Conservation (phyloP, 2,797 vertebrate genomes). For the Sebastes taczanowskii region DNA sequence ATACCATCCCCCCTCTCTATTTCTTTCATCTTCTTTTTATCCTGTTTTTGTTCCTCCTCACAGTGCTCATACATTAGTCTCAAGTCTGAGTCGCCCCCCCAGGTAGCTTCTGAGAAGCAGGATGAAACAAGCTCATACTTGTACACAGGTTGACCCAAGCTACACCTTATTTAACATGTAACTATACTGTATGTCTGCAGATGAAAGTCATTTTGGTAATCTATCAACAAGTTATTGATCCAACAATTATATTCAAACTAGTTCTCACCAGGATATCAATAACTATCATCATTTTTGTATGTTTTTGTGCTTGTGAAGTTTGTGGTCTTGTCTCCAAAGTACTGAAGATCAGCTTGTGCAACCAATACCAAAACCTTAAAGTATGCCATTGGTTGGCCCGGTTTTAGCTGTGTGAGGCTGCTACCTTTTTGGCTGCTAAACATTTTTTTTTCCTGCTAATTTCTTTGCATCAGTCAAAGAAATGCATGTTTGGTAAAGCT, state of each 20-base stretch:
- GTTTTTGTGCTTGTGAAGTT: background rate
- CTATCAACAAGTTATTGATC: background rate
- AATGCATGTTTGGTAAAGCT: background rate
- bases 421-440: background rate
- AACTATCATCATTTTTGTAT: background rate
- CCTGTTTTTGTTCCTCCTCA: slow-evolving; percentile 21
- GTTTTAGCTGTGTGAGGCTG: background rate
- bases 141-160: background rate
- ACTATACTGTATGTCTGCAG: background rate
- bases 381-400: rapidly evolving
- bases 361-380: background rate
- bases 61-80: slow-evolving; percentile 22
- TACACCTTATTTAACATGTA: background rate
- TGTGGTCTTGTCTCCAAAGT: background rate
- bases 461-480: background rate
- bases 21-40: slow-evolving; percentile 31
- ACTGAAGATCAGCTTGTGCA: background rate
- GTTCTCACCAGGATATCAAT: background rate
- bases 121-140: slow-evolving; percentile 28
- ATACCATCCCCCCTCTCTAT: background rate
- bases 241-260: background rate
- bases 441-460: background rate
- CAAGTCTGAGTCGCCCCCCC: slow-evolving; percentile 12
- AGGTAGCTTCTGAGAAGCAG: slow-evolving; percentile 34
- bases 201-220: background rate